These are phyloP conservation scores for Galerucella pusilla DNA, from an alignment of 2,888 invertebrate species.

Conservation along the genomic window DNA sequence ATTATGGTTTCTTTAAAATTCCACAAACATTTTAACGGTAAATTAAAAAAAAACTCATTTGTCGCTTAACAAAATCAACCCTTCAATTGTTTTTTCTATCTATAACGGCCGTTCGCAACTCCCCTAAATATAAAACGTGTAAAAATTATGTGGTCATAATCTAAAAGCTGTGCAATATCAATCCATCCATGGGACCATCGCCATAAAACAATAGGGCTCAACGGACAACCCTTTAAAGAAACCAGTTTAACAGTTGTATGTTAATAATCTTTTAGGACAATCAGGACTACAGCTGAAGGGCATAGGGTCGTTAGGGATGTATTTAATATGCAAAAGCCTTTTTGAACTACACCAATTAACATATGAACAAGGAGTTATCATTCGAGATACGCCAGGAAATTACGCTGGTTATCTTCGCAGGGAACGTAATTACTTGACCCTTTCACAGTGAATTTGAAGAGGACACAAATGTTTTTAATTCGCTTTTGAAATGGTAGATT, in stretches of 20 bases:
- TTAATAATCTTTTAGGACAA: slow-evolving; percentile 53
- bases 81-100: slow-evolving; percentile 34
- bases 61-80: slow-evolving; percentile 10
- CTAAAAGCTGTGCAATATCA: slow-evolving; percentile 20
- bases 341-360: slow-evolving; percentile 50
- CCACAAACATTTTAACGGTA: too few species aligned
- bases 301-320: slow-evolving; percentile 49
- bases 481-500: slow-evolving; percentile 5
- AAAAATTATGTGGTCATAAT: slow-evolving; percentile 38
- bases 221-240: slow-evolving; percentile 46
- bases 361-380: slow-evolving; percentile 45
- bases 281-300: slow-evolving; percentile 47
- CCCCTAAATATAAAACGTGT: slow-evolving; percentile 20
- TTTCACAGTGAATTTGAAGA: slow-evolving; percentile 12
- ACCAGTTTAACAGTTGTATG: slow-evolving; percentile 54
- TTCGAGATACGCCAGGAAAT: slow-evolving; percentile 22
- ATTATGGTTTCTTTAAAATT: too few species aligned
- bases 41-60: background rate
- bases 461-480: slow-evolving; percentile 31
- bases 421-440: slow-evolving; percentile 36
- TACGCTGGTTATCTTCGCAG: slow-evolving; percentile 23
- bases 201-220: slow-evolving; percentile 44
- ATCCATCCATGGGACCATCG: slow-evolving; percentile 34
- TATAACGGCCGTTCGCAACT: slow-evolving; percentile 23
- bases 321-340: slow-evolving; percentile 52